These are phyloP conservation scores for Hybos culiciformis DNA, from an alignment of 2,888 invertebrate species.

Conservation along the genomic window DNA sequence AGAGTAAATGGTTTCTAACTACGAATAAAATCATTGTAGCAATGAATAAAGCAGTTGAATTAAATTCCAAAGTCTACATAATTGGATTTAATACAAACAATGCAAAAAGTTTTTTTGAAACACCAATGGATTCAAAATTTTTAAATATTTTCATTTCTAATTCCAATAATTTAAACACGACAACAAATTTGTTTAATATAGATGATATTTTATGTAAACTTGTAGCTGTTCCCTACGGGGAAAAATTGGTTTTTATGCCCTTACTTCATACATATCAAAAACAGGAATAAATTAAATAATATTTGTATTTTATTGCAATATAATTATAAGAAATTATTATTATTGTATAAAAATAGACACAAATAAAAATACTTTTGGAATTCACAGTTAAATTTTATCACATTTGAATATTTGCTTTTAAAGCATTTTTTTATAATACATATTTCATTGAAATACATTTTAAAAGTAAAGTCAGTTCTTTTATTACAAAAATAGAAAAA, in stretches of 20 bases:
- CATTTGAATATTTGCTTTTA: too few relatives aligned
- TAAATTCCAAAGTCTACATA: conserved; percentile 7
- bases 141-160: conserved; percentile 12
- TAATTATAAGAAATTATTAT: too few relatives aligned
- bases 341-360: too few relatives aligned
- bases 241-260: neutral
- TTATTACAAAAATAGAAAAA: too few relatives aligned
- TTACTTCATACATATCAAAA: conserved; percentile 3
- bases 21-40: conserved; percentile 9
- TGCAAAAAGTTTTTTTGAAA: conserved; percentile 11
- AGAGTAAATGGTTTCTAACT: conserved; percentile 18
- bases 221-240: neutral
- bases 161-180: neutral
- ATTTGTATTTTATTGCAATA: too few relatives aligned
- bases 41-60: conserved; percentile 8
- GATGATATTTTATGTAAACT: conserved; percentile 10
- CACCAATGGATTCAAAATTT: conserved; percentile 11
- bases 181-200: conserved; percentile 7
- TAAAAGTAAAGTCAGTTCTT: too few relatives aligned
- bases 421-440: too few relatives aligned
- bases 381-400: too few relatives aligned
- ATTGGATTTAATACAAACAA: conserved; percentile 8
- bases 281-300: too few relatives aligned
- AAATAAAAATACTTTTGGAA: too few relatives aligned
- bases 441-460: too few relatives aligned